These are phyloP conservation scores for Hydractinia echinata DNA, from an alignment of 30 jellyfish, hydroid and myxozoan species.

Conservation along the genomic window DNA sequence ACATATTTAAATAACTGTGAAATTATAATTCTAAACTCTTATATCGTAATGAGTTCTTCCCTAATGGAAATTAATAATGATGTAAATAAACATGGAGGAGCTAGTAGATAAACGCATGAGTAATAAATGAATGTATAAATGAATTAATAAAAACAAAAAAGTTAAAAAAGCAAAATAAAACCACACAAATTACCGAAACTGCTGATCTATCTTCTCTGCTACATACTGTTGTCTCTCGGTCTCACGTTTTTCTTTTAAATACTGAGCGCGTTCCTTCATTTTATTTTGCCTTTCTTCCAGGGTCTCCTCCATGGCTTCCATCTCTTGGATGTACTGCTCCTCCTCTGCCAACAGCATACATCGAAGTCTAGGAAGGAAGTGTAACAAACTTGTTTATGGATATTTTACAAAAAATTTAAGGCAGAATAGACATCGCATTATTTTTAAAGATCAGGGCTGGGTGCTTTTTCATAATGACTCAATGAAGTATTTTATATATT, in stretches of 20 bases:
- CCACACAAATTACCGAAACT: conserved; percentile 49
- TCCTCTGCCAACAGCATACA: conserved; percentile 63
- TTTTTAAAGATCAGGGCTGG: too few relatives aligned
- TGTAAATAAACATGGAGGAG: too few relatives aligned
- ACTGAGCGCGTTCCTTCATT: conserved; percentile 63
- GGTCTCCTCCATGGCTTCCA: conserved; percentile 84
- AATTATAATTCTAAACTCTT: too few relatives aligned
- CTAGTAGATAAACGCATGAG: neutral
- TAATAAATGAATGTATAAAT: neutral
- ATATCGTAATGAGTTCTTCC: too few relatives aligned
- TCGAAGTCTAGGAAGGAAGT: conserved; percentile 45
- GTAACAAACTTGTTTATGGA: too few relatives aligned
- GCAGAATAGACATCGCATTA: too few relatives aligned
- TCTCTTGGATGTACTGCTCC: conserved; percentile 47
- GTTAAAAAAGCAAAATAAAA: neutral
- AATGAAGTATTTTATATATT: too few relatives aligned
- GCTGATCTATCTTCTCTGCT: conserved; percentile 69
- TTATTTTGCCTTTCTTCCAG: conserved; percentile 63
- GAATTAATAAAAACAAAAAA: neutral
- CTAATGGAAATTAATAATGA: too few relatives aligned
- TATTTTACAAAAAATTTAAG: too few relatives aligned
- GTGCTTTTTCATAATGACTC: too few relatives aligned
- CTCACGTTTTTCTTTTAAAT: conserved; percentile 66
- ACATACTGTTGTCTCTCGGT: conserved; percentile 61
- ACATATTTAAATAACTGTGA: too few relatives aligned